A percentile compares a stretch with the other conserved stretches of the same genome.
Evolutionary conservation across 2,888 invertebrate genomes (phyloP).

Genomic region (Cryptus viduatorius): DNA sequence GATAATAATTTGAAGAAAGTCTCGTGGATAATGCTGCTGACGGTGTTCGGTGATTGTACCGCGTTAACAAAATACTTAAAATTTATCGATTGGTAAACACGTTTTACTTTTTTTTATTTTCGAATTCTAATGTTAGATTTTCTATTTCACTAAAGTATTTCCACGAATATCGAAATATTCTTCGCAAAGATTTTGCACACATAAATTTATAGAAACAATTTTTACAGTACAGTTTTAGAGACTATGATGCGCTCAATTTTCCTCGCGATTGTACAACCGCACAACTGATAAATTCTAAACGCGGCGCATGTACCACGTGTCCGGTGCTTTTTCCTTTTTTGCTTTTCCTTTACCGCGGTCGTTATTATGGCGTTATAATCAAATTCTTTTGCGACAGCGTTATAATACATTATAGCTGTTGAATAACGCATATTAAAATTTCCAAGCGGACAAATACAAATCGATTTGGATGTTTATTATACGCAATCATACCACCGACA

Average conservation of each 20-base stretch:
- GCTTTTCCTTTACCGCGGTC: not conserved
- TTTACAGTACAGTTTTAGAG: not conserved
- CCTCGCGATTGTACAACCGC: not conserved
- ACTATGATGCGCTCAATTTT: not conserved
- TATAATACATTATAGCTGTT: slow-evolving; percentile 12
- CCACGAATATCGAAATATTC: too few relatives aligned
- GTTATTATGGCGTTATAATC: not conserved
- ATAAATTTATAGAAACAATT: not conserved
- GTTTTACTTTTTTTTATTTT: not conserved
- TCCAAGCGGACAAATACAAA: slow-evolving; percentile 53
- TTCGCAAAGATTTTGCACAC: too few relatives aligned
- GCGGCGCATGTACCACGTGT: not conserved
- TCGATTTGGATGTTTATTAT: not conserved
- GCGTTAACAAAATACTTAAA: not conserved
- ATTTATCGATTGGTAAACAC: not conserved
- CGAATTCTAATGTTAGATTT: too few relatives aligned
- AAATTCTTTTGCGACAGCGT: not conserved
- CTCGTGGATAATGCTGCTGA: slow-evolving; percentile 46
- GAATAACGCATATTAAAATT: slow-evolving; percentile 44
- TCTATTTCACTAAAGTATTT: too few relatives aligned
- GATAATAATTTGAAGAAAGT: slow-evolving; percentile 61
- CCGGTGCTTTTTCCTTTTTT: not conserved
- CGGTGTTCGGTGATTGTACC: slow-evolving; percentile 24
- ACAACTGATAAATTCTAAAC: not conserved
- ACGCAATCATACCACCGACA: slow-evolving; percentile 7